Conservation (phyloP, 2,888 invertebrate genomes). For the Galerucella pusilla region DNA sequence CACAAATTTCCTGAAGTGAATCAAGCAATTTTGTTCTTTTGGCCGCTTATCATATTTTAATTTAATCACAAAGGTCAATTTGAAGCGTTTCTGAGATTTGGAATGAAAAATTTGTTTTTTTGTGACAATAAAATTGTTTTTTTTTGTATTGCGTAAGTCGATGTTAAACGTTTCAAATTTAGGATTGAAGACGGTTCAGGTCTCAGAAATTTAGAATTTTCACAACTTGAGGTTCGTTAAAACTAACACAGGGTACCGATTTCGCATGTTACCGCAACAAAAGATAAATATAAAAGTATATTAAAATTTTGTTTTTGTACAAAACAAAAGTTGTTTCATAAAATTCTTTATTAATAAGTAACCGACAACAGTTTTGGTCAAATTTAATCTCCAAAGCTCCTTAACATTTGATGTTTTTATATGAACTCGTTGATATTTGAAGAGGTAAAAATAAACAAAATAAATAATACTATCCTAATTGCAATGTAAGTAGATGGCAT, state of each 20-base stretch:
- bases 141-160: background rate
- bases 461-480: too few species aligned
- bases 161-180: background rate
- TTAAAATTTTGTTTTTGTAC: slow-evolving; percentile 12
- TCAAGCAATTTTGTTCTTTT: slow-evolving; percentile 8
- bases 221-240: slow-evolving; percentile 29
- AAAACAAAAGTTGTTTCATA: background rate
- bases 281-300: background rate
- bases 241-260: slow-evolving; percentile 26
- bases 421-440: background rate
- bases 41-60: slow-evolving; percentile 15
- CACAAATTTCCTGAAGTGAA: slow-evolving; percentile 14
- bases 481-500: too few species aligned
- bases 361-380: background rate
- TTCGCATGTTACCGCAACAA: slow-evolving; percentile 17
- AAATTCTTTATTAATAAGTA: background rate
- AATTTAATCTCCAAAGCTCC: background rate
- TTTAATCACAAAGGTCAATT: slow-evolving; percentile 22
- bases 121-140: slow-evolving; percentile 15
- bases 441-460: too few species aligned
- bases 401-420: slow-evolving; percentile 2
- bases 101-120: background rate
- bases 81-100: slow-evolving; percentile 15
- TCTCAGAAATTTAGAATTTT: slow-evolving; percentile 23
- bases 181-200: background rate